Evolutionary conservation across 2,888 invertebrate species (phyloP).

Genomic region (Drosophila nr. perissopoda): DNA sequence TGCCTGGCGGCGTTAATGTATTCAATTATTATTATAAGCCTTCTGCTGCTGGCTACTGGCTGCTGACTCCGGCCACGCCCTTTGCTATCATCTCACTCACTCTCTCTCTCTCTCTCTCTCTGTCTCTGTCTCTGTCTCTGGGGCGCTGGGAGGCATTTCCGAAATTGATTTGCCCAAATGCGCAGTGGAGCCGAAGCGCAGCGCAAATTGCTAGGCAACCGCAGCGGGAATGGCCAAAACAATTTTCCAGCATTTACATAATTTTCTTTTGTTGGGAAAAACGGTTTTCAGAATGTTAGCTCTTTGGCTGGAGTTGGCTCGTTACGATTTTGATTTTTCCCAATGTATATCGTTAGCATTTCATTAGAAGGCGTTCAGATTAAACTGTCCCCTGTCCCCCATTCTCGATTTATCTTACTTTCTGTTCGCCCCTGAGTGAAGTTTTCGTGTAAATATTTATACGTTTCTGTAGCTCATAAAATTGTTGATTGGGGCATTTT

Average conservation of each 20-base stretch:
- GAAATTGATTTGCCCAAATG: conserved; percentile 73
- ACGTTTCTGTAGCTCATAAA: conserved; percentile 60
- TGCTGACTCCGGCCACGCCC: conserved; percentile 25
- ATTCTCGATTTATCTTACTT: neutral
- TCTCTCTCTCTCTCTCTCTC: too few species aligned
- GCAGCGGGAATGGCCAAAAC: conserved; percentile 57
- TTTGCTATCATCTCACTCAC: conserved; percentile 19
- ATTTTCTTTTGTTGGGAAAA: conserved; percentile 67
- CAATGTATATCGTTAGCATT: conserved; percentile 78
- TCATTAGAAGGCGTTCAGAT: conserved; percentile 63
- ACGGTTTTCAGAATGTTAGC: conserved; percentile 52
- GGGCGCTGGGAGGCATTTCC: conserved; percentile 36
- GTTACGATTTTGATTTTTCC: conserved; percentile 68
- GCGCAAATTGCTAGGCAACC: conserved; percentile 59
- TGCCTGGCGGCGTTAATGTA: conserved; percentile 52
- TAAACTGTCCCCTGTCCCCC: conserved; percentile 3
- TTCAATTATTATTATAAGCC: conserved; percentile 79
- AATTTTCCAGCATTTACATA: conserved; percentile 77
- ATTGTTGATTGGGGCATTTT: conserved; percentile 47
- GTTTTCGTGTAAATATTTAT: conserved; percentile 63
- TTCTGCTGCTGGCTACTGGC: conserved; percentile 30
- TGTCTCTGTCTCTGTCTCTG: neutral
- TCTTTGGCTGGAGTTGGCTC: conserved; percentile 35
- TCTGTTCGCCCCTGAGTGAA: conserved; percentile 4
- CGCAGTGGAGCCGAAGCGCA: conserved; percentile 44